Evolutionary conservation across 2,888 invertebrate genomes (phyloP), one percentile per base, ranked within the genome.

Genomic region (Dyspetes luteomarginatus): DNA sequence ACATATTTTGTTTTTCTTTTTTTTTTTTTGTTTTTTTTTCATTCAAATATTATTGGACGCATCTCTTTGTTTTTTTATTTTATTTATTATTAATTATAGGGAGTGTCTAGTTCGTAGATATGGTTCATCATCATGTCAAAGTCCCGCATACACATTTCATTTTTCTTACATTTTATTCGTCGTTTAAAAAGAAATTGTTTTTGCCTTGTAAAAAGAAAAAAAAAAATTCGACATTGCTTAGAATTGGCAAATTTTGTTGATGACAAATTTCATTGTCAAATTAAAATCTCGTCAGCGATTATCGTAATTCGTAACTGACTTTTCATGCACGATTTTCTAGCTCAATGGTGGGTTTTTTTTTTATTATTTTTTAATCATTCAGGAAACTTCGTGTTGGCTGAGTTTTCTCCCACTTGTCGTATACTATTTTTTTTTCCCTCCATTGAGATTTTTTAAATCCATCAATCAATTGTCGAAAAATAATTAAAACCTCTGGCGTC

Each of bases 91-190:
- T 83, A 81, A 86, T 81, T 81, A 84, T 79, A 81, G 79, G 86
- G 86, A 83, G 82, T 84, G 85, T 82, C 82, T 86, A 85, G 84
- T 86, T 87, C 84, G 86, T 88, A 87, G 90, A 90, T 90, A 90
- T 90, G 90, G 85, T 90, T 88, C 78, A 74, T 83, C 80, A 77
- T 82, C 68, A 52, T 75, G 45, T 77, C 81, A 83, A 84, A 86
- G 82, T 81, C 76, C 83, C 78, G 80, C 78, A 83, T 67, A 30
- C 41, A 78, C 36, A 69, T 58, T n/a, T 52, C 15, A 5, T 15
- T 55, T 67, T 36, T 28, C 30, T 41, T 36, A 12, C 48, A 55
- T 56, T 30, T n/a, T 64, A 24, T 30, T 62, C 58, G 15, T 68
- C 43, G 7, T 26, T 30, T 67, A 7, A 64, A 77, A 77, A 77